These are phyloP conservation scores for Lophura nycthemera DNA, from an alignment of 2,113 vertebrate species.

Conservation along the genomic window DNA sequence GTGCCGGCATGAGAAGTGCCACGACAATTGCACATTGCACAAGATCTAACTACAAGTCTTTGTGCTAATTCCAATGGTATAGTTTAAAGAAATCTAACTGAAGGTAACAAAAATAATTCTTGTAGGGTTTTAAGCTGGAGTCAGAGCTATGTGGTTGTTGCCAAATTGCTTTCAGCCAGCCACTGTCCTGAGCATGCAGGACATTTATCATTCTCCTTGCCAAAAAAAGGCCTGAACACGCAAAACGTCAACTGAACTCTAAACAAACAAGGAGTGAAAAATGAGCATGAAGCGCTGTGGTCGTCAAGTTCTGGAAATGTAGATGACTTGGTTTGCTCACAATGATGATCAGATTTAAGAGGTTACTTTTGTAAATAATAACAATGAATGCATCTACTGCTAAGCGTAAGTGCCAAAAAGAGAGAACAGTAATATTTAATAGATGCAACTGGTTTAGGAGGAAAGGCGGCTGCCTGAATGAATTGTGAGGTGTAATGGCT, in stretches of 20 bases:
- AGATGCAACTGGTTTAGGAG: background rate
- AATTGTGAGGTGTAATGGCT: rapidly evolving
- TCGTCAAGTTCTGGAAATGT: background rate
- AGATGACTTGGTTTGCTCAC: background rate
- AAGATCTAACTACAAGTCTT: background rate
- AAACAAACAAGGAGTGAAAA: background rate
- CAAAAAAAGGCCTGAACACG: background rate
- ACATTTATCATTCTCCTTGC: background rate
- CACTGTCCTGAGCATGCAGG: rapidly evolving
- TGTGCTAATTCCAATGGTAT: background rate
- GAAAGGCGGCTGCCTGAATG: background rate
- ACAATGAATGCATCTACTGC: background rate
- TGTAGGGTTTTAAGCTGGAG: background rate
- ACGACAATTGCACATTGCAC: rapidly evolving
- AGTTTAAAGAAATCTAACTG: background rate
- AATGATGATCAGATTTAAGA: constrained; percentile 25
- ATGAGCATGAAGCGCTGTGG: background rate
- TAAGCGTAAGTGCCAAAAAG: constrained; percentile 27
- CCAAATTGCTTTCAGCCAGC: background rate
- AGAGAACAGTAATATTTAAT: background rate
- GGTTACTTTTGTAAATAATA: constrained; percentile 24
- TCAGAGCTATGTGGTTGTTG: rapidly evolving
- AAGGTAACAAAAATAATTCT: background rate
- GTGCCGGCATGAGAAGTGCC: background rate
- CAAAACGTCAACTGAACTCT: background rate